Percentiles rank a stretch among this genome's conserved stretches.
These are phyloP conservation scores for Lepetodrilus schrolli DNA, from an alignment of 2,888 invertebrate genomes.

Conservation along the genomic window DNA sequence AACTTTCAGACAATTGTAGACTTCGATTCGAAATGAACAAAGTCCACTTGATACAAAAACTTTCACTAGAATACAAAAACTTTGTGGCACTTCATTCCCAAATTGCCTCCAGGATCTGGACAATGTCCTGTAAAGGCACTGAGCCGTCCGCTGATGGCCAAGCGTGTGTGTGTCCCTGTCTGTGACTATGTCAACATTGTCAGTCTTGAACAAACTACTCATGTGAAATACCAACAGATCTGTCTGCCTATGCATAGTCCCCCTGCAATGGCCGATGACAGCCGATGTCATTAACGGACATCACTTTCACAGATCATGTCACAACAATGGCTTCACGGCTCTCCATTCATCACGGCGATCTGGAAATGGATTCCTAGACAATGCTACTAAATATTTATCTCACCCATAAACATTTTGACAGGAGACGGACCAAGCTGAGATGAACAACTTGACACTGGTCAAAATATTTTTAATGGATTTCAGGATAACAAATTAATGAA, in stretches of 20 bases:
- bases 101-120: no score
- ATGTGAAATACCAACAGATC: not conserved
- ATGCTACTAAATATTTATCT: conserved; percentile 15
- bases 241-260: not conserved
- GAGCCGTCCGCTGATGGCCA: no score
- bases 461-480: conserved; percentile 17
- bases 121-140: no score
- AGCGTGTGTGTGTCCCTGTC: no score
- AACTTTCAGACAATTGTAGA: no score
- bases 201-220: not conserved
- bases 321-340: not conserved
- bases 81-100: no score
- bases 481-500: not conserved
- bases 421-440: not conserved
- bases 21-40: no score
- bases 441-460: not conserved
- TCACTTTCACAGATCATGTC: conserved; percentile 10
- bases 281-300: not conserved
- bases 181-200: conserved; percentile 14
- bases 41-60: no score
- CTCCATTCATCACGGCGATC: not conserved
- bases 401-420: not conserved
- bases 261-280: not conserved
- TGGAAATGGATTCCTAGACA: conserved; percentile 2
- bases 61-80: no score